These are phyloP conservation scores for Acrocephalus kingi DNA, from an alignment of 2,113 vertebrate genomes.

Conservation along the genomic window DNA sequence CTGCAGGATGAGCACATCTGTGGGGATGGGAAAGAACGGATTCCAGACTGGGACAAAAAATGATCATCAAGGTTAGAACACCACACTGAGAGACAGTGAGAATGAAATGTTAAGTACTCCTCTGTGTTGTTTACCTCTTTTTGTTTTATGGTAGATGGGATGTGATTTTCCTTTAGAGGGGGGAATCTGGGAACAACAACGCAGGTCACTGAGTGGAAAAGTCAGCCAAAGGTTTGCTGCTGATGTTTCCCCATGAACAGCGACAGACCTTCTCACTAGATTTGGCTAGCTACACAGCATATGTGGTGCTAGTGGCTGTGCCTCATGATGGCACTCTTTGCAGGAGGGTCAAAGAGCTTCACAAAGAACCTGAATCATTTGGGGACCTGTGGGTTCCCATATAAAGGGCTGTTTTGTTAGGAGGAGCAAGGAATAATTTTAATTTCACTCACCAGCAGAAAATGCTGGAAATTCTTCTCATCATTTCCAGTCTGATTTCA, in stretches of 20 bases:
- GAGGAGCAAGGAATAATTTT: background rate
- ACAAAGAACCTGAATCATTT: background rate
- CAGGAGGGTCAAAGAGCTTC: background rate
- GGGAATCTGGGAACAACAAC: background rate
- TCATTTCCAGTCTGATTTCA: background rate
- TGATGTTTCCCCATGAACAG: background rate
- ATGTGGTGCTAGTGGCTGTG: background rate
- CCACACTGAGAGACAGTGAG: background rate
- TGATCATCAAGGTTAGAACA: background rate
- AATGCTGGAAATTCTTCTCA: background rate
- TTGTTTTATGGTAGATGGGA: background rate
- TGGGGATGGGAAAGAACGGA: background rate
- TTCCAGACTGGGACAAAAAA: background rate
- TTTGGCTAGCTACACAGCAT: background rate
- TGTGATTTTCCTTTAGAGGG: background rate
- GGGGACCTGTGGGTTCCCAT: background rate
- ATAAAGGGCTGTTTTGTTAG: background rate
- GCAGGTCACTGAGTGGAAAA: rapidly evolving
- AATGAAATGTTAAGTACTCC: background rate
- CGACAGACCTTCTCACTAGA: background rate
- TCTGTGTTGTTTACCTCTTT: background rate
- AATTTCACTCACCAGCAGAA: background rate
- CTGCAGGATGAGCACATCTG: background rate
- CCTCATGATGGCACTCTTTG: background rate
- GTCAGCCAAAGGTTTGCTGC: background rate